Percentiles rank a stretch among this genome's conserved stretches.
These are phyloP conservation scores for Zalophus californianus DNA, from an alignment of 2,797 vertebrate genomes.

Conservation along the genomic window DNA sequence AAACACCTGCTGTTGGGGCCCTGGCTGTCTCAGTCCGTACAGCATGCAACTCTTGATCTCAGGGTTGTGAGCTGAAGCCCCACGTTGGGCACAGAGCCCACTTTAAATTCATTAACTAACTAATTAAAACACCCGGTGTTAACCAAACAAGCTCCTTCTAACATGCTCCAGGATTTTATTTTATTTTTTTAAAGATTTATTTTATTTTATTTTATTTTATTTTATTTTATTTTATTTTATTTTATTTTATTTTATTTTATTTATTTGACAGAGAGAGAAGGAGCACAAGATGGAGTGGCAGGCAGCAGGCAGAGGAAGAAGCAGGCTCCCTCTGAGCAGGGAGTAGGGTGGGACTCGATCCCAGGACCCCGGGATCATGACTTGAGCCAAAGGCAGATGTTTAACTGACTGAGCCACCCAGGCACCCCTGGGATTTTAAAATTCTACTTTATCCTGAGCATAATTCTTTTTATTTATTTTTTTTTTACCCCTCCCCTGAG, in stretches of 20 bases:
- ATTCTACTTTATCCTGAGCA: background rate
- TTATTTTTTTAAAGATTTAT: no score
- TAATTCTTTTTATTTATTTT: background rate
- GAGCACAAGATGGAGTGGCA: no score
- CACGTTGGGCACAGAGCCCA: background rate
- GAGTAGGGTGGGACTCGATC: no score
- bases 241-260: background rate
- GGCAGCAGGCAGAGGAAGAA: no score
- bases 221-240: background rate
- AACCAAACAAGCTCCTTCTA: background rate
- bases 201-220: no score
- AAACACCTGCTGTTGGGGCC: background rate
- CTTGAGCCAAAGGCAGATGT: no score
- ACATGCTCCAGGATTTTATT: background rate
- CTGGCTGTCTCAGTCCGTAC: background rate
- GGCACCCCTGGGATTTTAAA: background rate
- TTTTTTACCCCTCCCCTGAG: background rate
- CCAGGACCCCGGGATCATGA: no score
- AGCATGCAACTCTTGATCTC: background rate
- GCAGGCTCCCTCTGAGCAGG: no score
- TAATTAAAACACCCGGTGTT: background rate
- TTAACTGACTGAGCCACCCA: no score
- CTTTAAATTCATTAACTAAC: background rate
- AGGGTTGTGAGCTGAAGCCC: background rate
- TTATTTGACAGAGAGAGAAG: no score